Base-by-base conservation (phyloP, 2,888 invertebrate genomes). In the Dicycla oo region DNA sequence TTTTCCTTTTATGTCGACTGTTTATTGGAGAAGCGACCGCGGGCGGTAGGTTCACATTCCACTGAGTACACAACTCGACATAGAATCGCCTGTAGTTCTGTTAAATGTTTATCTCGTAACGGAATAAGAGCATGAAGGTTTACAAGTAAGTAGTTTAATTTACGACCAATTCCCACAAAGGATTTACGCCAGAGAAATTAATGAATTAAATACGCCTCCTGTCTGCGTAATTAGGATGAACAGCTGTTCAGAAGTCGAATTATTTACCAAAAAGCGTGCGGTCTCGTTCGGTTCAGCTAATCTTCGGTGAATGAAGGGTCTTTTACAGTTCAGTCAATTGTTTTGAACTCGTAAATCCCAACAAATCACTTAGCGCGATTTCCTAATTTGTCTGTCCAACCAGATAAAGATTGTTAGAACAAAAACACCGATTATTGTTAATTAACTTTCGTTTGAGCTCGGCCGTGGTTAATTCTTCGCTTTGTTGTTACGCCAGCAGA, bases 331-430 rank as follows among this genome's bases (percentile, higher is more conserved):
- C 75, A 75, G 69, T 82, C 65, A 69, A 83, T 81, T 76, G 76
- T 79, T 78, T 83, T 75, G 56, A 75, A 73, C 77, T 78, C 76
- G 71, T 80, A 79, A 80, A 85, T 75, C 78, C 77, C 72, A 80
- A 77, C 78, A 77, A 81, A 83, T 86, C 78, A 80, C 75, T 84
- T 69, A 78, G 72, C 73, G 57, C 69, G 75, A 80, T 85, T 82
- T 80, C 76, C 75, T 78, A 85, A 85, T 83, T 85, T 81, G 66
- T 81, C 77, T 78, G 79, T 75, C 75, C 82, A 86, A 86, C 78
- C 77, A 85, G 80, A 86, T 86, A 79, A 82, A 83, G 75, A 87
- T 80, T 80, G 71, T 62, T 73, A 65, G 81, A 78, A 86, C 83
- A 84, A 85, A 87, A 81, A 83, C 82, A 80, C 58, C 72, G 65